Percentiles rank a stretch among this genome's conserved stretches.
These are phyloP conservation scores for Megaceryle maxima DNA, from an alignment of 2,113 vertebrate species.

Conservation along the genomic window DNA sequence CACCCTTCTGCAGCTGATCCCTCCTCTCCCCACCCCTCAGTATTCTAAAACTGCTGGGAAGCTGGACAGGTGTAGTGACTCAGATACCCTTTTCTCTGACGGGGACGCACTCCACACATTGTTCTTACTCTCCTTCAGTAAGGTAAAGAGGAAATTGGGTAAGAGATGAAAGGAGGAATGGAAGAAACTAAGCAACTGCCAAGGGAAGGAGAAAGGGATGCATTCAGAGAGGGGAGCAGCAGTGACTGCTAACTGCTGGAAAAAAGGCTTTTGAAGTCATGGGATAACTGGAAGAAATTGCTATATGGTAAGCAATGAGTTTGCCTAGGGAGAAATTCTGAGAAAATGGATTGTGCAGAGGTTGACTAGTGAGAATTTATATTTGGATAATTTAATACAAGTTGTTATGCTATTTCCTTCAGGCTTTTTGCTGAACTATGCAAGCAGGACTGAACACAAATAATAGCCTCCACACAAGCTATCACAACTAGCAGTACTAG, in stretches of 20 bases:
- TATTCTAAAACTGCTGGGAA: not conserved
- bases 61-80: not conserved
- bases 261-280: not conserved
- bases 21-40: not conserved
- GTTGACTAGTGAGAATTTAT: not conserved
- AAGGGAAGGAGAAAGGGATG: not conserved
- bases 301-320: not conserved
- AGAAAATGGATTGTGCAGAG: not conserved
- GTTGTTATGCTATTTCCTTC: not conserved
- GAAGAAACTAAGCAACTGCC: not conserved
- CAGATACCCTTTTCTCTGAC: accelerated
- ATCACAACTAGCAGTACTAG: not conserved
- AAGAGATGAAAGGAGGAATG: not conserved
- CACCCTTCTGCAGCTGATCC: not conserved
- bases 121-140: not conserved
- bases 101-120: accelerated
- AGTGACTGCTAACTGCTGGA: not conserved
- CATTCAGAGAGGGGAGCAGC: not conserved
- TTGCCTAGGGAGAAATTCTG: not conserved
- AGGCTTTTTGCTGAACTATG: not conserved
- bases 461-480: not conserved
- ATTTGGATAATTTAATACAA: not conserved
- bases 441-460: not conserved
- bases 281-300: not conserved
- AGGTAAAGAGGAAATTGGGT: not conserved